Evolutionary conservation across 2,888 invertebrate genomes (phyloP).

Genomic region (Lottia scabra): DNA sequence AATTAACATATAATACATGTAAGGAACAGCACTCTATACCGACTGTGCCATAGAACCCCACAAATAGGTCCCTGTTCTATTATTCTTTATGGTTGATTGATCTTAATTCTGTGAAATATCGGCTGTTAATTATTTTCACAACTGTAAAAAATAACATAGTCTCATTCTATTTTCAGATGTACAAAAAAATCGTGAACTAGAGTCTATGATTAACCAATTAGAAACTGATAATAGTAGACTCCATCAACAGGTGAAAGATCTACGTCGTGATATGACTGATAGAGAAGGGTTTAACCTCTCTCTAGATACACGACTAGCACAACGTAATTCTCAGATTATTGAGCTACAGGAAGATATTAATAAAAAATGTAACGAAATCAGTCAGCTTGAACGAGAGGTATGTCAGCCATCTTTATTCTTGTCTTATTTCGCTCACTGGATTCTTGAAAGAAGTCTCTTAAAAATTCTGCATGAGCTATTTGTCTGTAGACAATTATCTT

Average conservation of each 20-base stretch:
- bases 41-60: neutral
- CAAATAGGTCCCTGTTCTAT: too few relatives aligned
- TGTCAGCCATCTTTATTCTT: neutral
- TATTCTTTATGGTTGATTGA: too few relatives aligned
- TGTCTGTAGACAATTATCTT: too few relatives aligned
- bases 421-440: neutral
- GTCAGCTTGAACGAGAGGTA: conserved; percentile 56
- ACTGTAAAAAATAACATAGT: too few relatives aligned
- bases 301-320: conserved; percentile 53
- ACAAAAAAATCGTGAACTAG: conserved; percentile 48
- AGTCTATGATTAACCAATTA: conserved; percentile 39
- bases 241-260: conserved; percentile 38
- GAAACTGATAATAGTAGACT: conserved; percentile 50
- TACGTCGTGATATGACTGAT: conserved; percentile 44
- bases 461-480: conserved; percentile 4
- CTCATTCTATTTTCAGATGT: too few relatives aligned
- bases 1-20: too few relatives aligned
- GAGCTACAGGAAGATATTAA: conserved; percentile 60
- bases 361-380: conserved; percentile 45
- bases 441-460: neutral
- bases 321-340: conserved; percentile 55
- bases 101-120: too few relatives aligned
- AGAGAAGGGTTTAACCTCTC: conserved; percentile 48
- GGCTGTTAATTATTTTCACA: too few relatives aligned
- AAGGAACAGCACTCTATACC: too few relatives aligned